Evolutionary conservation across 2,888 invertebrate species (phyloP).

Genomic region (Mesorhabditis belari): DNA sequence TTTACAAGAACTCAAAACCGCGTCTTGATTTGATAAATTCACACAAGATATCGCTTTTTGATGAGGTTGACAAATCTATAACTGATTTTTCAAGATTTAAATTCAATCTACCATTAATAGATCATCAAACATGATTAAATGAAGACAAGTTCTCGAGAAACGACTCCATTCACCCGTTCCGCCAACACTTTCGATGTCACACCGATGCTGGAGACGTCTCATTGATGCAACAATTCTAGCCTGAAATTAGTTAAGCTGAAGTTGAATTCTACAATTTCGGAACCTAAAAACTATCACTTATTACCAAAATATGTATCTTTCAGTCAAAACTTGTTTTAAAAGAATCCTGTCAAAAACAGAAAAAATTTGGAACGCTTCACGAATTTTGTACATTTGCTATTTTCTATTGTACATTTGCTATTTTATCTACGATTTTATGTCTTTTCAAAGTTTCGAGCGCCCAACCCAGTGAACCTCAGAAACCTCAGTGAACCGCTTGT

Average conservation of each 20-base stretch:
- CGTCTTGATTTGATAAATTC: no score
- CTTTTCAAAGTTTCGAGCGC: no score
- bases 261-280: no score
- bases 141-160: neutral
- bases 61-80: neutral
- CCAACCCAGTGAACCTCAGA: no score
- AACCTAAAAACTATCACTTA: no score
- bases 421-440: no score
- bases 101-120: neutral
- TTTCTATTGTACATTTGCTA: no score
- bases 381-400: no score
- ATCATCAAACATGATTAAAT: neutral
- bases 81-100: neutral
- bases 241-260: neutral
- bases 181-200: neutral
- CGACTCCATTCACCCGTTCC: neutral
- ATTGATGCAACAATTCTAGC: neutral
- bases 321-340: no score
- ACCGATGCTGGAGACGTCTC: neutral
- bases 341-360: no score
- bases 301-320: no score
- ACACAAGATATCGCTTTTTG: neutral
- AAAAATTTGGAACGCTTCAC: conserved; percentile 73
- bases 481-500: conserved; percentile 36
- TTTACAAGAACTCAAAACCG: no score